phyloP scores from a whole-genome alignment of 2,888 invertebrate genomes.

The Cosmopolites sordidus region DNA sequence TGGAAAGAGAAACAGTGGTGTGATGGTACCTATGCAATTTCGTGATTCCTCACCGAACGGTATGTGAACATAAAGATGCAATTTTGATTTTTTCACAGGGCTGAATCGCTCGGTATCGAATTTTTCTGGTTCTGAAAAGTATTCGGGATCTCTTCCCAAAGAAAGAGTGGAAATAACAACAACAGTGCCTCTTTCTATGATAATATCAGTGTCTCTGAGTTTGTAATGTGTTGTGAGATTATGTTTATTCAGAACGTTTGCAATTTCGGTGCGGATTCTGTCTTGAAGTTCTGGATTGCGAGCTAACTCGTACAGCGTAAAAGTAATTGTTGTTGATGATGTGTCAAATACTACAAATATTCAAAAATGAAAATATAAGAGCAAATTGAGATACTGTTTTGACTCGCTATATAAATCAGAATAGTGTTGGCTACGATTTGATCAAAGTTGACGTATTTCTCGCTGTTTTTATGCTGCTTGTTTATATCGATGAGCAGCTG shows the following conservation, averaged over 20 bases:
- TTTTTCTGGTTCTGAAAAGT: constrained; percentile 32
- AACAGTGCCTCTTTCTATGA: constrained; percentile 32
- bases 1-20: too few relatives aligned
- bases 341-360: constrained; percentile 31
- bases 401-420: constrained; percentile 26
- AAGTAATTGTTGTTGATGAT: constrained; percentile 31
- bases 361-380: constrained; percentile 11
- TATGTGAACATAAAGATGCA: constrained; percentile 27
- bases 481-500: constrained; percentile 35
- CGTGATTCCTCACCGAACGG: constrained; percentile 36
- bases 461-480: constrained; percentile 15
- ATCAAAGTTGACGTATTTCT: constrained; percentile 30
- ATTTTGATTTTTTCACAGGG: constrained; percentile 24
- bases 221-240: constrained; percentile 32
- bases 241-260: constrained; percentile 24
- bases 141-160: constrained; percentile 32
- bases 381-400: background rate
- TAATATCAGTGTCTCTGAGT: constrained; percentile 29
- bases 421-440: constrained; percentile 49
- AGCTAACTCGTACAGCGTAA: constrained; percentile 28
- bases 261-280: constrained; percentile 26
- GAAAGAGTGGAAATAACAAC: constrained; percentile 29
- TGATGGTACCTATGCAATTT: constrained; percentile 34
- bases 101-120: constrained; percentile 35
- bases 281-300: constrained; percentile 27